These are phyloP conservation scores for Penaeus japonicus DNA, from an alignment of 1,140 invertebrate genomes.

Conservation along the genomic window DNA sequence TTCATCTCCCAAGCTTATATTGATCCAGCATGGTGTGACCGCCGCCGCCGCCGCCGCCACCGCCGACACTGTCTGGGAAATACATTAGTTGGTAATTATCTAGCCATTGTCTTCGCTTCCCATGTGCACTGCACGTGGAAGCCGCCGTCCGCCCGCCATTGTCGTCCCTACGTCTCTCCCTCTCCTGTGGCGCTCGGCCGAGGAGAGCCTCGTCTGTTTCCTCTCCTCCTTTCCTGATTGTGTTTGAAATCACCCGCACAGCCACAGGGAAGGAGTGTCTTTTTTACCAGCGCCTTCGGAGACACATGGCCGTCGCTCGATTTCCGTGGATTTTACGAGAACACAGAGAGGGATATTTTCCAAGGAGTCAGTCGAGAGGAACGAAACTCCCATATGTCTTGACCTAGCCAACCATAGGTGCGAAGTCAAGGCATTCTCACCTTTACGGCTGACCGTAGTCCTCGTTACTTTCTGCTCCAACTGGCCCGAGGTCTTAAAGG, in stretches of 20 bases:
- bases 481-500: neutral
- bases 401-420: neutral
- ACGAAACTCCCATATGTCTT: neutral
- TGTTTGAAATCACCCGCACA: too few relatives aligned
- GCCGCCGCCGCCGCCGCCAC: too few relatives aligned
- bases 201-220: too few relatives aligned
- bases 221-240: too few relatives aligned
- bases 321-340: neutral
- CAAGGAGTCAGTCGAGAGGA: neutral
- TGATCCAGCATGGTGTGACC: too few relatives aligned
- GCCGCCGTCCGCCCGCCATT: neutral
- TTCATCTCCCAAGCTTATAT: too few relatives aligned
- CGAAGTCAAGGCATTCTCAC: slow-evolving; percentile 15
- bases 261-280: too few relatives aligned
- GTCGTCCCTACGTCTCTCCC: neutral
- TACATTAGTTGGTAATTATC: slow-evolving; percentile 45
- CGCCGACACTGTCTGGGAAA: slow-evolving; percentile 14
- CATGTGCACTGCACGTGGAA: slow-evolving; percentile 33
- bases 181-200: too few relatives aligned
- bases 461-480: neutral
- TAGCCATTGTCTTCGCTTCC: neutral
- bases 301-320: neutral
- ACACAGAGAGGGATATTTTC: neutral
- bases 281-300: neutral
- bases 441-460: neutral